phyloP scores from a whole-genome alignment of 2,113 vertebrate genomes.

The Glaucidium brasilianum region DNA sequence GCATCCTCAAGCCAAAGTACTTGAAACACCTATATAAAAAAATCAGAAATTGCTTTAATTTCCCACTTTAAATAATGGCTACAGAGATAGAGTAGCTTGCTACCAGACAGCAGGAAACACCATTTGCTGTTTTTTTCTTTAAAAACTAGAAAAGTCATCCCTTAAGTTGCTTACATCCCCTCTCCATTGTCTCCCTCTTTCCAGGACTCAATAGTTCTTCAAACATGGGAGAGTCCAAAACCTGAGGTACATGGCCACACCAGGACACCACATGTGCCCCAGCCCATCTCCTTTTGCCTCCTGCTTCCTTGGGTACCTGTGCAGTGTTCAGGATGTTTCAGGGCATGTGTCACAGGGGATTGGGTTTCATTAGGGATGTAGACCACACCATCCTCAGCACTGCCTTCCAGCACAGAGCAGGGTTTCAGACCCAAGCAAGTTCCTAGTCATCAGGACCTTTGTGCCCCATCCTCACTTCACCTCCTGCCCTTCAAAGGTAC shows the following conservation, averaged over 20 bases:
- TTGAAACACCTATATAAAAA: not conserved
- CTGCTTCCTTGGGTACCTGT: not conserved
- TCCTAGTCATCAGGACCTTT: not conserved
- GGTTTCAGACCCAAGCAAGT: not conserved
- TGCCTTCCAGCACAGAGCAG: not conserved
- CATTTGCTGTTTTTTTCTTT: not conserved
- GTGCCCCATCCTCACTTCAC: not conserved
- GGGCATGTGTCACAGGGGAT: accelerated
- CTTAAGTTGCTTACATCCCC: not conserved
- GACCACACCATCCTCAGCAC: not conserved
- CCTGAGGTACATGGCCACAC: not conserved
- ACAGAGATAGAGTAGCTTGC: not conserved
- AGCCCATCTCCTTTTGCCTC: not conserved
- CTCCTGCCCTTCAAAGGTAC: not conserved
- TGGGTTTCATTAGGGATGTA: not conserved
- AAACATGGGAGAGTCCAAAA: not conserved
- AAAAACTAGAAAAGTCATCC: not conserved
- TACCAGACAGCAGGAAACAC: not conserved
- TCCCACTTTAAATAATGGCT: not conserved
- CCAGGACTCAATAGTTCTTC: not conserved
- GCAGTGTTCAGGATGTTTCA: not conserved
- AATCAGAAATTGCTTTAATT: not conserved
- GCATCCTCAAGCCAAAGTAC: not conserved
- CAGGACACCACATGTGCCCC: not conserved
- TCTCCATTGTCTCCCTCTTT: not conserved